phyloP scores from a whole-genome alignment of 2,888 invertebrate genomes.

The Orthosia incerta region DNA sequence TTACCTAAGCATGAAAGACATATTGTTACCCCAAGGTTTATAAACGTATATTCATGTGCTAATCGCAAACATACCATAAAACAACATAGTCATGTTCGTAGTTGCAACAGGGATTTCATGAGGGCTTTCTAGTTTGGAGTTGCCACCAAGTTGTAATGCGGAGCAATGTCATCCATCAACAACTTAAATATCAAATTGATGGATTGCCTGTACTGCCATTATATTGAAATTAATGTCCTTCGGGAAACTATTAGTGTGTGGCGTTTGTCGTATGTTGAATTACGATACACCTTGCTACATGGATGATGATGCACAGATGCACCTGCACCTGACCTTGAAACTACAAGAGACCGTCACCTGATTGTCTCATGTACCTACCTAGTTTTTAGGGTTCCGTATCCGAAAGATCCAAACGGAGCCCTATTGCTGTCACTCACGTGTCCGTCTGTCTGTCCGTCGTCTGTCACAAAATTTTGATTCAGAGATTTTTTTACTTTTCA shows the following conservation, averaged over 20 bases:
- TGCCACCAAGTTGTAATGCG: neutral
- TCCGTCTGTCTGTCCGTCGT: no score
- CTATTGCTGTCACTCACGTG: no score
- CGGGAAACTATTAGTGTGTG: neutral
- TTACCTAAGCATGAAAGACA: neutral
- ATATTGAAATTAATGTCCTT: conserved; percentile 4
- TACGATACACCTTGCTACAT: neutral
- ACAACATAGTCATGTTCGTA: neutral
- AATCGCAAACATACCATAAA: neutral
- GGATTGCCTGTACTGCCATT: conserved; percentile 2
- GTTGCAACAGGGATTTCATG: neutral
- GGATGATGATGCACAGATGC: neutral
- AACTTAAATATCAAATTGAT: conserved; percentile 33
- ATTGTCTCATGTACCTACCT: no score
- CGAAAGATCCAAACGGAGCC: no score
- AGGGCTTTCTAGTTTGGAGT: conserved; percentile 9
- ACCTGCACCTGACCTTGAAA: no score
- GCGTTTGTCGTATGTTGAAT: neutral
- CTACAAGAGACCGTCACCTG: no score
- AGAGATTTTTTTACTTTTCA: no score
- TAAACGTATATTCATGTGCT: conserved; percentile 3
- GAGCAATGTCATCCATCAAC: neutral
- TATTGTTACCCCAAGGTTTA: neutral
- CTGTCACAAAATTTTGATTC: no score
- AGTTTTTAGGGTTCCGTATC: no score